Percentiles rank a stretch among this genome's conserved stretches.
Evolutionary conservation across 2,888 invertebrate species (phyloP).

Genomic region (Bugula neritina): DNA sequence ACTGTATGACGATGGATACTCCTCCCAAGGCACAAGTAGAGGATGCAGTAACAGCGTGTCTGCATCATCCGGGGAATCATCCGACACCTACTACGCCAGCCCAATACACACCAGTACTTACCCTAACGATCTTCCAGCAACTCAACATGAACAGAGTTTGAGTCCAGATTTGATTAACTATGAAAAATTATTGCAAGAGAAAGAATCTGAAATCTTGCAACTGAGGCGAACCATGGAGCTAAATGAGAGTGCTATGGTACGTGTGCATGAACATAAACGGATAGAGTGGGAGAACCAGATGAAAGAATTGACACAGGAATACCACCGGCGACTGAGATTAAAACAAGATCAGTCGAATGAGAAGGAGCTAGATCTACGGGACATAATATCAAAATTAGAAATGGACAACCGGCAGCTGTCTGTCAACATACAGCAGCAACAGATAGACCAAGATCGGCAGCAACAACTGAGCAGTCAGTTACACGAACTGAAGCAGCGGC

Average conservation of each 20-base stretch:
- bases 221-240: slow-evolving; percentile 14
- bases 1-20: slow-evolving; percentile 10
- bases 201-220: slow-evolving; percentile 8
- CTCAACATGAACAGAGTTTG: background rate
- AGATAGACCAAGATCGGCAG: slow-evolving; percentile 14
- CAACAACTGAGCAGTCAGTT: background rate
- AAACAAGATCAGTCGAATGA: background rate
- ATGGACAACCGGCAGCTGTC: slow-evolving; percentile 12
- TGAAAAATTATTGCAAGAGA: background rate
- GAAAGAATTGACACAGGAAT: slow-evolving; percentile 16
- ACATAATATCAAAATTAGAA: background rate
- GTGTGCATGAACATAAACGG: slow-evolving; percentile 23
- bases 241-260: slow-evolving; percentile 13
- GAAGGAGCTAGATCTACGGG: background rate
- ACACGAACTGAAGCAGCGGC: background rate
- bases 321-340: background rate
- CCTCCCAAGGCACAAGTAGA: background rate
- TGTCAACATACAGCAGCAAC: slow-evolving; percentile 2
- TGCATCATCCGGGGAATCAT: background rate
- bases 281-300: slow-evolving; percentile 22
- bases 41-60: slow-evolving; percentile 23
- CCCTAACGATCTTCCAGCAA: background rate
- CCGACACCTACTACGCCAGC: slow-evolving; percentile 5
- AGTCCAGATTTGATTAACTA: background rate
- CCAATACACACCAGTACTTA: background rate